Conservation (phyloP, 2,113 vertebrate genomes). For the Rhadina sibilatrix region DNA sequence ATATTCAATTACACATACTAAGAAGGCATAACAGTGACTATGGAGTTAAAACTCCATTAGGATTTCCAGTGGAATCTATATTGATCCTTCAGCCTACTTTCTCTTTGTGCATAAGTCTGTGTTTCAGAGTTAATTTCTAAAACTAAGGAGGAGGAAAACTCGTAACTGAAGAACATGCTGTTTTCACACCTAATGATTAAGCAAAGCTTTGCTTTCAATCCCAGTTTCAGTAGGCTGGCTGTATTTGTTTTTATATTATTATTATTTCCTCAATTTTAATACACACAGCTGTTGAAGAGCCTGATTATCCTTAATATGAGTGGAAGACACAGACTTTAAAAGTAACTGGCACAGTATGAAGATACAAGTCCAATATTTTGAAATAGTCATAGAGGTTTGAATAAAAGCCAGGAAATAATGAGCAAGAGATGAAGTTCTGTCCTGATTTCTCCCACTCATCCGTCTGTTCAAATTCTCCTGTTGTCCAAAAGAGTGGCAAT, state of each 20-base stretch:
- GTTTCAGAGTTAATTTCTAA: background rate
- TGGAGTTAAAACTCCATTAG: background rate
- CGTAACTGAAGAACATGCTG: background rate
- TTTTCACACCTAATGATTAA: slow-evolving; percentile 8
- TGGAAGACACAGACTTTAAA: slow-evolving; percentile 8
- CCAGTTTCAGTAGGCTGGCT: background rate
- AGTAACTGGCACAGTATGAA: slow-evolving; percentile 36
- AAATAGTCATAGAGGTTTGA: slow-evolving; percentile 48
- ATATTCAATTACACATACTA: background rate
- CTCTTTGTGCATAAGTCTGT: background rate
- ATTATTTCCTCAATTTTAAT: slow-evolving; percentile 32
- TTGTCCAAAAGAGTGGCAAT: slow-evolving; percentile 2
- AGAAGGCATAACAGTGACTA: background rate
- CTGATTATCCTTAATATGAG: background rate
- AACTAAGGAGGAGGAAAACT: background rate
- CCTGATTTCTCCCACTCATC: slow-evolving; percentile 52
- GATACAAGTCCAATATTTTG: slow-evolving; percentile 48
- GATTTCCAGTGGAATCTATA: background rate
- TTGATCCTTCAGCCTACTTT: background rate
- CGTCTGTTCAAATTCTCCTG: slow-evolving; percentile 41
- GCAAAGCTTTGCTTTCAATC: background rate
- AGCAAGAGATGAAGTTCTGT: slow-evolving; percentile 43
- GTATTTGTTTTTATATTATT: slow-evolving; percentile 14
- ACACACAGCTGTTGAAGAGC: slow-evolving; percentile 44
- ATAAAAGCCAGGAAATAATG: slow-evolving; percentile 59